Conservation (phyloP, 1,140 invertebrate genomes). For the Drosophila nebulosa region DNA sequence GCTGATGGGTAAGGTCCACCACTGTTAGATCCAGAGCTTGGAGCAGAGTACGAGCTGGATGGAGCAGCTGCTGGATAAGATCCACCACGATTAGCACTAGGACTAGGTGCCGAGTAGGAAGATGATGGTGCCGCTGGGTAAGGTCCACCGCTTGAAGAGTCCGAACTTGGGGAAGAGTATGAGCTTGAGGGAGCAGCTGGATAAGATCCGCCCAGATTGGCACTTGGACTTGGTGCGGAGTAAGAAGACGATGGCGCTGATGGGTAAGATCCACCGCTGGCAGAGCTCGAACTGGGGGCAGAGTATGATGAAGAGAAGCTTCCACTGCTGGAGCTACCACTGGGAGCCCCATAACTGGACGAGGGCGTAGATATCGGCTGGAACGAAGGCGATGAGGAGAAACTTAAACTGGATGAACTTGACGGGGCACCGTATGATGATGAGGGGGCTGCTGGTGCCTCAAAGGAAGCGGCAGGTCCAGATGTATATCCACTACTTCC, state of each 20-base stretch:
- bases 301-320: slow-evolving; percentile 36
- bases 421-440: slow-evolving; percentile 81
- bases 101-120: slow-evolving; percentile 49
- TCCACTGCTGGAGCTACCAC: slow-evolving; percentile 20
- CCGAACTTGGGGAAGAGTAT: slow-evolving; percentile 29
- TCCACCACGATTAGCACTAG: slow-evolving; percentile 32
- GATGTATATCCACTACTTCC: slow-evolving; percentile 66
- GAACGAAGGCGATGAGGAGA: slow-evolving; percentile 36
- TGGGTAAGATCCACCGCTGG: slow-evolving; percentile 38
- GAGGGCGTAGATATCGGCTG: slow-evolving; percentile 64
- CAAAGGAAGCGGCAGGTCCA: slow-evolving; percentile 51
- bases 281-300: slow-evolving; percentile 15
- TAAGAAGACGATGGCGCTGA: slow-evolving; percentile 61
- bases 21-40: slow-evolving; percentile 19
- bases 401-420: slow-evolving; percentile 22
- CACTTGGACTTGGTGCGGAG: slow-evolving; percentile 33
- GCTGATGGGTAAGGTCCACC: slow-evolving; percentile 37
- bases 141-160: slow-evolving; percentile 24
- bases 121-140: slow-evolving; percentile 32
- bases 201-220: slow-evolving; percentile 35
- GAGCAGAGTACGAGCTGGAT: slow-evolving; percentile 37
- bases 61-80: slow-evolving; percentile 45
- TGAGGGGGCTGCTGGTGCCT: slow-evolving; percentile 49
- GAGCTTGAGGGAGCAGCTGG: slow-evolving; percentile 51
- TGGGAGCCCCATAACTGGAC: slow-evolving; percentile 45